phyloP scores from a whole-genome alignment of 1,140 invertebrate genomes.

The Sipha flava region DNA sequence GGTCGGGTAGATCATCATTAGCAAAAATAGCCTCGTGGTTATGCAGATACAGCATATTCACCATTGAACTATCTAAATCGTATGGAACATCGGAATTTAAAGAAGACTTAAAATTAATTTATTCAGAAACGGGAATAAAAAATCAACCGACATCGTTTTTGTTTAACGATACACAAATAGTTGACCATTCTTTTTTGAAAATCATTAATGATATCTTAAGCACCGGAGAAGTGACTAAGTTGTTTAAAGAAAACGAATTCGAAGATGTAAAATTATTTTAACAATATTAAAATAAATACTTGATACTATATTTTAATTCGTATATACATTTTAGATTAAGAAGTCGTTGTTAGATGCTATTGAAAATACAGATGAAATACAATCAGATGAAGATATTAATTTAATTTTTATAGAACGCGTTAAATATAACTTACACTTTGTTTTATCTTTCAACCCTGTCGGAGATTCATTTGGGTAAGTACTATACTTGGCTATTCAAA shows the following conservation, averaged over 20 bases:
- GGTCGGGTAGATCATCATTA: constrained; percentile 71
- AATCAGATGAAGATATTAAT: constrained; percentile 45
- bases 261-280: neutral
- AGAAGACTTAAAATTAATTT: constrained; percentile 70
- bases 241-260: constrained; percentile 53
- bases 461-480: constrained; percentile 55
- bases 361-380: neutral
- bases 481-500: neutral
- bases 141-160: constrained; percentile 79
- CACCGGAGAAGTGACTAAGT: constrained; percentile 82
- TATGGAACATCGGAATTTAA: constrained; percentile 66
- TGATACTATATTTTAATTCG: neutral
- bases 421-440: constrained; percentile 67
- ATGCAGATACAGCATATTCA: constrained; percentile 64
- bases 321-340: neutral
- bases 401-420: constrained; percentile 69
- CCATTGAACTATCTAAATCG: constrained; percentile 67
- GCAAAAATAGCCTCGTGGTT: constrained; percentile 67
- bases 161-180: constrained; percentile 77
- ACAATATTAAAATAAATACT: neutral
- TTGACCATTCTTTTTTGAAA: constrained; percentile 82
- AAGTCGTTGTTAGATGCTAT: neutral
- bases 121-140: constrained; percentile 71
- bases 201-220: constrained; percentile 90
- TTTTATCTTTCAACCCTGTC: constrained; percentile 78